phyloP scores from a whole-genome alignment of 2,888 invertebrate species.

The Phaonia tiefii region DNA sequence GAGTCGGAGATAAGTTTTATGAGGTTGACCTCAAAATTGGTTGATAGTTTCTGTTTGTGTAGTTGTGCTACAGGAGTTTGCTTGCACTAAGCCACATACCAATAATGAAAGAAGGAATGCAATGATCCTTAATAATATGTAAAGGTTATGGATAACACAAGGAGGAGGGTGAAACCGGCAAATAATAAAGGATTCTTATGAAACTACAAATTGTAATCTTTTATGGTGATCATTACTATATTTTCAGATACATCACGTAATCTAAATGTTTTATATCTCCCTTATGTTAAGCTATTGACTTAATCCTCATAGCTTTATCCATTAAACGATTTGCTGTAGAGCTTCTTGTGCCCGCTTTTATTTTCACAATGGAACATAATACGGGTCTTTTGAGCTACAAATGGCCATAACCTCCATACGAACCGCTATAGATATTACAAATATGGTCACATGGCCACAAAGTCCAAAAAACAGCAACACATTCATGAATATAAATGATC shows the following conservation, averaged over 20 bases:
- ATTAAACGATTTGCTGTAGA: neutral
- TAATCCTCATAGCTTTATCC: neutral
- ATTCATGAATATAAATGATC: constrained; percentile 57
- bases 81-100: too few relatives aligned
- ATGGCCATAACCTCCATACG: constrained; percentile 21
- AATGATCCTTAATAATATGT: too few relatives aligned
- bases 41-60: neutral
- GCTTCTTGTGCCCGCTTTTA: neutral
- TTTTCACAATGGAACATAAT: constrained; percentile 5
- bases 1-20: constrained; percentile 10
- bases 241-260: too few relatives aligned
- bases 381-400: constrained; percentile 39
- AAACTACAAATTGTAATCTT: too few relatives aligned
- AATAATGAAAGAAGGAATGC: too few relatives aligned
- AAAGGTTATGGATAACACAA: too few relatives aligned
- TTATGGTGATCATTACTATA: too few relatives aligned
- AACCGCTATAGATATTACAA: neutral
- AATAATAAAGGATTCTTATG: too few relatives aligned
- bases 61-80: too few relatives aligned
- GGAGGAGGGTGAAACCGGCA: too few relatives aligned
- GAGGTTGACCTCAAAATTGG: constrained; percentile 17
- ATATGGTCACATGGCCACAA: constrained; percentile 5
- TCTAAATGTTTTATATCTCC: too few relatives aligned
- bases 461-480: constrained; percentile 15
- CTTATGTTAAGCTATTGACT: constrained; percentile 15